A percentile compares a stretch with the other conserved stretches of the same genome.
phyloP scores from a whole-genome alignment of 1,140 invertebrate genomes.

The Drosophila pachea region DNA sequence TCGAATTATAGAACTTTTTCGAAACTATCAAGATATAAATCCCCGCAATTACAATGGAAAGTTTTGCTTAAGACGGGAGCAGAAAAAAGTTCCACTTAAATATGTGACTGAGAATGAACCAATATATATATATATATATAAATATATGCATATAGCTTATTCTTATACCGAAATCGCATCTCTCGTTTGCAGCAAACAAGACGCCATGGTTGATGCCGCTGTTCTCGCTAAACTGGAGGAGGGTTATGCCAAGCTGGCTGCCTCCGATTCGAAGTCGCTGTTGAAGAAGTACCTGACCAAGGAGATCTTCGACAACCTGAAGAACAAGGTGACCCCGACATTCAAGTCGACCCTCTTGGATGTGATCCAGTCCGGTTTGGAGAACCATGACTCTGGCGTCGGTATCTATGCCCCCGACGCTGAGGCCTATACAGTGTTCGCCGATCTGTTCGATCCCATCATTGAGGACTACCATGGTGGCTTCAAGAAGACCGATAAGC shows the following conservation, averaged over 20 bases:
- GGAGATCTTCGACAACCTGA: constrained; percentile 93
- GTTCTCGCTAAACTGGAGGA: constrained; percentile 93
- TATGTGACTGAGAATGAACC: too few relatives aligned
- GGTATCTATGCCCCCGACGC: constrained; percentile 98
- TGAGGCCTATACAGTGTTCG: constrained; percentile 93
- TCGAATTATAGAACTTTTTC: too few relatives aligned
- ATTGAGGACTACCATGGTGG: constrained; percentile 97
- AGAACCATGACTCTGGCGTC: constrained; percentile 93
- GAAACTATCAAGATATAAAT: too few relatives aligned
- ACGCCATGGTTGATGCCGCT: constrained; percentile 92
- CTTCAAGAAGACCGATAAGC: constrained; percentile 95
- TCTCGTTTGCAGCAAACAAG: constrained; percentile 82
- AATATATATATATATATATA: too few relatives aligned
- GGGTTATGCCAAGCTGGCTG: constrained; percentile 91
- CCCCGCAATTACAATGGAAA: too few relatives aligned
- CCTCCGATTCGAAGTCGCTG: constrained; percentile 94
- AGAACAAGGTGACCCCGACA: constrained; percentile 91
- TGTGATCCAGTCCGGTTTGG: constrained; percentile 94
- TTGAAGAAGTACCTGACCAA: constrained; percentile 96
- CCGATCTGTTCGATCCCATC: constrained; percentile 96
- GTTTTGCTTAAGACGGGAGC: too few relatives aligned
- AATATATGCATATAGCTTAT: not conserved
- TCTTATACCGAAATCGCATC: constrained; percentile 5
- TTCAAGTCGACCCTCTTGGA: constrained; percentile 94
- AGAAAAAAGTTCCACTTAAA: too few relatives aligned